Evolutionary conservation across 2,888 invertebrate species (phyloP), one percentile per base, ranked within the genome.

Genomic region (Carpatolechia fugitivella): DNA sequence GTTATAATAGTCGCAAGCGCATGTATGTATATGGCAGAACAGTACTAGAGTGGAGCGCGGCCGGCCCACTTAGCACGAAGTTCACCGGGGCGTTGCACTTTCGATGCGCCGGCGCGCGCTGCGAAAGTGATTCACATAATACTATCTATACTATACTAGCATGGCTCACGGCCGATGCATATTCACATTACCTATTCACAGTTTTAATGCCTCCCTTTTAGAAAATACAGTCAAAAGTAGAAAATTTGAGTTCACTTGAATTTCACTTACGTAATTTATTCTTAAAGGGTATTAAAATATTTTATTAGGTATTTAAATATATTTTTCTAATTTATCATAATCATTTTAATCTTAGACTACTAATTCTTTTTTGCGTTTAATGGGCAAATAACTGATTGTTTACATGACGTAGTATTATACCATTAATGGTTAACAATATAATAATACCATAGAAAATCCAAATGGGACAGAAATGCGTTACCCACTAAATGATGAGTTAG

Each of bases 31-130:
- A 38, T 33, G 8, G 33, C n/a, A 24, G 24, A 24, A 24, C 24
- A 24, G 33, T n/a, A n/a, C 5, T 13, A 44, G 44, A 20, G 44
- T 7, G n/a, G 24, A 13, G 36, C 16, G 52, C 33, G 20, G 62
- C 58, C 73, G 78, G 74, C 76, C 77, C 76, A 81, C 75, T 84
- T 82, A 78, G 74, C 76, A 74, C 78, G 84, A 87, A 88, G 87
- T 88, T 88, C 88, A 87, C 62, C 78, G 68, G 88, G 86, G 75
- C 87, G 73, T 84, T 88, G 89, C 85, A 85, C 88, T 85, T 79
- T 81, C 79, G 70, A 78, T 76, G 76, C 72, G 74, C 76, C 67
- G 66, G 78, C 74, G 57, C 59, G 76, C 62, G 61, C 69, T 69
- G 80, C 76, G 85, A 86, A 86, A 87, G 85, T 87, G 86, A 85